Evolutionary conservation across 2,113 vertebrate genomes (phyloP).

Genomic region (Antennarius striatus): DNA sequence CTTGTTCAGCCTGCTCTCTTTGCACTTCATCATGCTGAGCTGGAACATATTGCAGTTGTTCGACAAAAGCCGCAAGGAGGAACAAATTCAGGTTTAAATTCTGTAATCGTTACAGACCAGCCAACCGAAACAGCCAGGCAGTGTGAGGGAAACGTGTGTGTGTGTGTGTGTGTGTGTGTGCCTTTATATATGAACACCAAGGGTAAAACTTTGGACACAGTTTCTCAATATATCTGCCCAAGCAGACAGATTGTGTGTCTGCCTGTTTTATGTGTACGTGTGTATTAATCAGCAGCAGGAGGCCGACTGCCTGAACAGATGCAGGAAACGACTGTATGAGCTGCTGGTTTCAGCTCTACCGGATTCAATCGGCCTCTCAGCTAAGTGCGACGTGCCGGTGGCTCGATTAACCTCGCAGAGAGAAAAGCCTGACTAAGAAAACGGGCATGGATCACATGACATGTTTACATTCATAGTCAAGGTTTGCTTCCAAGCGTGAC

Average conservation of each 20-base stretch:
- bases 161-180: background rate
- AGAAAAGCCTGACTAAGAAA: background rate
- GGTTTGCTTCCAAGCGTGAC: no score
- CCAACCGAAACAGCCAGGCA: conserved; percentile 16
- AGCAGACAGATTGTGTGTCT: no score
- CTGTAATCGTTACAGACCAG: conserved; percentile 35
- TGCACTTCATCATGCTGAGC: conserved; percentile 42
- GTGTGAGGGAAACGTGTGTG: background rate
- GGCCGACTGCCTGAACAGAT: background rate
- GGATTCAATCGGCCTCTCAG: background rate
- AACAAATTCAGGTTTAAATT: conserved; percentile 40
- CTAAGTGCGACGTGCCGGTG: background rate
- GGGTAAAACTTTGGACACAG: no score
- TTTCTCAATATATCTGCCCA: no score
- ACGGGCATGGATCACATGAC: no score
- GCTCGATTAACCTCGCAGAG: background rate
- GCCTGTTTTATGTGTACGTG: background rate
- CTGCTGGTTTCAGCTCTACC: conserved; percentile 14
- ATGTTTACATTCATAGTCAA: no score
- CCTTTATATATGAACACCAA: background rate
- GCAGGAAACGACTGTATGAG: background rate
- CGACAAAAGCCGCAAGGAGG: conserved; percentile 46
- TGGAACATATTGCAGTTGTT: conserved; percentile 42
- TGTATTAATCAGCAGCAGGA: conserved; percentile 7
- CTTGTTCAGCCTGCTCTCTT: conserved; percentile 1